Evolutionary conservation across 2,113 vertebrate genomes (phyloP).

Genomic region (Erinaceus europaeus): DNA sequence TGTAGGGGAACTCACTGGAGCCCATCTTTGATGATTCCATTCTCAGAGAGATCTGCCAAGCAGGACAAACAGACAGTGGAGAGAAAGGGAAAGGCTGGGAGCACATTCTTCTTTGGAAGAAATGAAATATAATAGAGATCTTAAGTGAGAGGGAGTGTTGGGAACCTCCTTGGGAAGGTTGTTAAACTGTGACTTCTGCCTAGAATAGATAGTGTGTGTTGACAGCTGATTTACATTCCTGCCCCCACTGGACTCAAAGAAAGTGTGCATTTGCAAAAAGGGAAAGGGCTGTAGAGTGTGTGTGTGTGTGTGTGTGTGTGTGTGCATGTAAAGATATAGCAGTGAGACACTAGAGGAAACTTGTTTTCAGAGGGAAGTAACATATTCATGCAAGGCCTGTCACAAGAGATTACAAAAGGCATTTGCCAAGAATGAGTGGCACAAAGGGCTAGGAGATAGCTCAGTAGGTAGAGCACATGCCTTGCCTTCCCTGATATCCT

Average conservation of each 20-base stretch:
- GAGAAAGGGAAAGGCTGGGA: not conserved
- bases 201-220: too few species aligned
- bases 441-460: too few species aligned
- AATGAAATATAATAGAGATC: too few species aligned
- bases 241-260: constrained; percentile 4
- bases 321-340: not conserved
- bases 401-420: constrained; percentile 61
- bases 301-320: not conserved
- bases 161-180: too few species aligned
- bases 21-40: too few species aligned
- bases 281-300: too few species aligned
- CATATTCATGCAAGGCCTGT: constrained; percentile 12
- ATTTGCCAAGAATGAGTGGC: constrained; percentile 5
- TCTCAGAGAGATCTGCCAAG: too few species aligned
- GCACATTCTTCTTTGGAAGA: too few species aligned
- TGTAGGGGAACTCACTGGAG: not conserved
- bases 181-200: too few species aligned
- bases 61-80: not conserved
- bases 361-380: constrained; percentile 72
- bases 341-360: constrained; percentile 45
- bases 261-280: not conserved
- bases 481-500: too few species aligned
- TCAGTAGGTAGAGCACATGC: too few species aligned
- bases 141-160: too few species aligned
- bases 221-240: not conserved